phyloP scores from a whole-genome alignment of 37 sponge, comb jelly and placozoan genomes.

The Hexactinellida sp. region DNA sequence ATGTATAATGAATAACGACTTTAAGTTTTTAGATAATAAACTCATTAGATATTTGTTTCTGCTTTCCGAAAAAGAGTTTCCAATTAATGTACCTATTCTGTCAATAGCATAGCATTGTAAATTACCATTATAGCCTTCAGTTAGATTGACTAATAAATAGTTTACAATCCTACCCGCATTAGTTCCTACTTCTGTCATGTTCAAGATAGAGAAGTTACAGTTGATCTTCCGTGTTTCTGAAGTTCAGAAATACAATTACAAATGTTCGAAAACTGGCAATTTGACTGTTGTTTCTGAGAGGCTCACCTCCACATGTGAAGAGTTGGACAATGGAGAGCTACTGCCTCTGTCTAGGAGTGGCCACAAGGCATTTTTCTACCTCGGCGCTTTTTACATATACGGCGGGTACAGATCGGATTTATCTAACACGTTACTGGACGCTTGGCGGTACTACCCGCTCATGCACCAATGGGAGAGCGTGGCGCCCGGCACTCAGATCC shows the following conservation, averaged over 20 bases:
- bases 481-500: not conserved
- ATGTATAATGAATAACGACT: too few relatives aligned
- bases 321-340: not conserved
- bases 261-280: not conserved
- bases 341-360: not conserved
- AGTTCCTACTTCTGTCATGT: not conserved
- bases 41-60: too few relatives aligned
- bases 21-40: too few relatives aligned
- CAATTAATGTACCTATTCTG: too few relatives aligned
- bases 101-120: too few relatives aligned
- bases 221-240: not conserved
- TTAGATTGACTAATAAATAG: too few relatives aligned
- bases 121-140: too few relatives aligned
- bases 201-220: not conserved
- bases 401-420: not conserved
- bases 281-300: not conserved
- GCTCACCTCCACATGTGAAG: not conserved
- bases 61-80: too few relatives aligned
- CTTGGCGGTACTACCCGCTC: not conserved
- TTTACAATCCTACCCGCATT: too few relatives aligned
- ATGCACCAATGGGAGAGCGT: constrained; percentile 11
- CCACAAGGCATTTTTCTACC: not conserved
- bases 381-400: not conserved
- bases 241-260: not conserved
- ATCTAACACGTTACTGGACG: not conserved